A percentile compares a stretch with the other conserved stretches of the same genome.
These are phyloP conservation scores for Drosophila simulans DNA, from an alignment of 1,140 invertebrate genomes.

Conservation along the genomic window DNA sequence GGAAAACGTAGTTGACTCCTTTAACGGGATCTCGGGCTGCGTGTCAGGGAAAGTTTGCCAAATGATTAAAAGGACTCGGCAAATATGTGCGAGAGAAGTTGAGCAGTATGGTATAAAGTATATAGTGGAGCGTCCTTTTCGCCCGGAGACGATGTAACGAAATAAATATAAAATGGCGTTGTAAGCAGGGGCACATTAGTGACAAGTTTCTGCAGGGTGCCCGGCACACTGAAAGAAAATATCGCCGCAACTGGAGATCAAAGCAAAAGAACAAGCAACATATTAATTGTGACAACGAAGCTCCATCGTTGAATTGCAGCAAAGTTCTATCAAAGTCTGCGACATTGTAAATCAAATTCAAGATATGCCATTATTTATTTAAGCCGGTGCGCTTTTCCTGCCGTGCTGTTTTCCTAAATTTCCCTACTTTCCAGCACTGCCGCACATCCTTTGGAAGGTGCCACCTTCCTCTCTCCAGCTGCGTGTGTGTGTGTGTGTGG, in stretches of 20 bases:
- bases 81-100: constrained; percentile 57
- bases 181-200: constrained; percentile 78
- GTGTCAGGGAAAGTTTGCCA: constrained; percentile 79
- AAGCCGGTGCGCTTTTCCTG: too few relatives aligned
- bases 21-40: constrained; percentile 57
- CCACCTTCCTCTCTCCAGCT: background rate
- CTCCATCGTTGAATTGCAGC: too few relatives aligned
- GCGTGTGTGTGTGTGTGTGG: constrained; percentile 52
- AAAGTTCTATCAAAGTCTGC: too few relatives aligned
- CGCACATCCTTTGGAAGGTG: constrained; percentile 34
- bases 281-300: too few relatives aligned
- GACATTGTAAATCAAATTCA: too few relatives aligned
- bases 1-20: constrained; percentile 68
- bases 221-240: background rate
- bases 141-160: constrained; percentile 64
- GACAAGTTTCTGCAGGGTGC: constrained; percentile 34
- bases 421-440: background rate
- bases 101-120: constrained; percentile 20
- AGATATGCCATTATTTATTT: too few relatives aligned
- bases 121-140: constrained; percentile 49
- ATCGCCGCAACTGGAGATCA: background rate
- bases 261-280: too few relatives aligned
- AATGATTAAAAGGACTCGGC: constrained; percentile 79
- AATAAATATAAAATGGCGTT: constrained; percentile 82
- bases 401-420: constrained; percentile 2